Base-by-base conservation (phyloP, 2,113 vertebrate species). In the Neogobius melanostomus region DNA sequence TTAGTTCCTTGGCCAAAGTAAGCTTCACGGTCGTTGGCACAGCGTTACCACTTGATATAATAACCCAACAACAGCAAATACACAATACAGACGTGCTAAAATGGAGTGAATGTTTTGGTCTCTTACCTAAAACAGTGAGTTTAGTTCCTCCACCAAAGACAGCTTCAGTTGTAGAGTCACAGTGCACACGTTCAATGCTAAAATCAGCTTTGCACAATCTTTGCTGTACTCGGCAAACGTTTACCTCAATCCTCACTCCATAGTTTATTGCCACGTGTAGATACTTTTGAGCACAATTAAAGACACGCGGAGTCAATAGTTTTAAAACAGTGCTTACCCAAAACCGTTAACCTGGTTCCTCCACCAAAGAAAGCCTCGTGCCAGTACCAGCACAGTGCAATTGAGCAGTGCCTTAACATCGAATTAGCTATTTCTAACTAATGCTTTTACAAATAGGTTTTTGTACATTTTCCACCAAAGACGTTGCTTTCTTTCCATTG, bases 71-170 rank as follows among this genome's bases (percentile, higher is more conserved):
- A 77, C 4, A n/a, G 14, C 15, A 3, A 42, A 15, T 6, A n/a
- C 36, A 44, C 21, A 54, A 21, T 1, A 56, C 53, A 28, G 11
- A 50, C 2, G 14, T 11, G 11, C 8, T 11, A 60, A 43, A 42
- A 44, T 60, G 36, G 10, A 43, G 57, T 43, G 15, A 7, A n/a
- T 16, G 15, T 47, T 63, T 63, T 47, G 15, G 4, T 7, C 2
- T 61, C 76, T 95, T 91, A 95, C 93, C 93, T 0, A 94, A 66
- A 61, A 94, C 91, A 0, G 72, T 76, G 14, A 76, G 65, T 17
- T 50, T 74, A 11, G 77, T 85, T 64, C 80, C 83, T 21, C 43
- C 64, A n/a, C 76, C 82, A 12, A 82, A 84, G 16, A 44, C n/a
- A 45, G 64, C 62, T 60, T 60, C 52, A 43, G 0, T 5, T 4